Evolutionary conservation across 2,888 invertebrate genomes (phyloP).

Genomic region (Athrips mouffetella): DNA sequence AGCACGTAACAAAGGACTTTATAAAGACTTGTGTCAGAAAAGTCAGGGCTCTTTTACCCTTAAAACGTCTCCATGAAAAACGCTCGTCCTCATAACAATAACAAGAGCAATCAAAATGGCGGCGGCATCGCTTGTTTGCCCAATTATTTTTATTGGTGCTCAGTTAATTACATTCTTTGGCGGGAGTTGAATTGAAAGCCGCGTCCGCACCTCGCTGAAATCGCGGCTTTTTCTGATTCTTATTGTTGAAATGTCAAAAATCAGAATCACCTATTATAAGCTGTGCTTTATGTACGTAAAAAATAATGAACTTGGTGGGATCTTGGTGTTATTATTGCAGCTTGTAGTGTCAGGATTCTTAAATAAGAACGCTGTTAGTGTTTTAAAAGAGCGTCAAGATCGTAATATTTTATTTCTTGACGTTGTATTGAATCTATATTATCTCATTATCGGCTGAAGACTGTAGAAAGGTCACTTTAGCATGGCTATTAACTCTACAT

Average conservation of each 20-base stretch:
- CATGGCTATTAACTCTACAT: no score
- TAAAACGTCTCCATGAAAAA: slow-evolving; percentile 36
- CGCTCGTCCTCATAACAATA: slow-evolving; percentile 53
- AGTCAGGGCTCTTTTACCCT: background rate
- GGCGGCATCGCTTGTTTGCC: slow-evolving; percentile 63
- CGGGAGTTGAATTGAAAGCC: slow-evolving; percentile 33
- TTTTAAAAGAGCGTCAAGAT: background rate
- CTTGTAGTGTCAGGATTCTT: background rate
- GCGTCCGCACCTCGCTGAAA: slow-evolving; percentile 33
- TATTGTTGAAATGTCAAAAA: slow-evolving; percentile 31
- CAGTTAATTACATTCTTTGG: slow-evolving; percentile 71
- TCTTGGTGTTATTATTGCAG: background rate
- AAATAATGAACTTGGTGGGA: background rate
- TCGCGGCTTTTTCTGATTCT: slow-evolving; percentile 31
- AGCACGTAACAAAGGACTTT: no score
- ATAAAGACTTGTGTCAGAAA: no score
- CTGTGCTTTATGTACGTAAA: no score
- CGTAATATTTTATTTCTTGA: background rate
- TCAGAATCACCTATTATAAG: background rate
- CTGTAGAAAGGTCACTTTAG: no score
- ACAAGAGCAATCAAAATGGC: slow-evolving; percentile 68
- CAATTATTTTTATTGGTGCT: slow-evolving; percentile 74
- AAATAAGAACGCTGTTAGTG: background rate
- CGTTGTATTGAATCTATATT: no score
- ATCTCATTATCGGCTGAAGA: no score